Evolutionary conservation across 2,888 invertebrate genomes (phyloP).

Genomic region (Alentia gelatinosa): DNA sequence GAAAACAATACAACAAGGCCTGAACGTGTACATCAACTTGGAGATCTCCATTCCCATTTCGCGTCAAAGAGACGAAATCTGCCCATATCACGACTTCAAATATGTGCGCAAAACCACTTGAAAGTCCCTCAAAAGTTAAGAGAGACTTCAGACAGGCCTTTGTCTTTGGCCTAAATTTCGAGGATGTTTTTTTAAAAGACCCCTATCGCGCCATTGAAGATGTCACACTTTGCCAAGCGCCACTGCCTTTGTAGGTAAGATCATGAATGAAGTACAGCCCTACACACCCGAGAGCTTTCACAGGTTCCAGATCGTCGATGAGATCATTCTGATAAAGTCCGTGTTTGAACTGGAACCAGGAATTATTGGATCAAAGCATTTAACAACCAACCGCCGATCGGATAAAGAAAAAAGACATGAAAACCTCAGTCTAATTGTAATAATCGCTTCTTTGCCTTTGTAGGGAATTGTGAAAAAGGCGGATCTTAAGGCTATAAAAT

Average conservation of each 20-base stretch:
- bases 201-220: constrained; percentile 5
- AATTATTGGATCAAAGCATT: background rate
- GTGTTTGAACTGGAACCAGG: background rate
- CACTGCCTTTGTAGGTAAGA: background rate
- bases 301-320: background rate
- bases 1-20: constrained; percentile 5
- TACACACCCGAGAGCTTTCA: background rate
- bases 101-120: constrained; percentile 38
- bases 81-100: constrained; percentile 8
- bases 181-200: background rate
- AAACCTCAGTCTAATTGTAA: background rate
- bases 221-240: background rate
- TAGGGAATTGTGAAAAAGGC: background rate
- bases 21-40: constrained; percentile 2
- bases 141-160: background rate
- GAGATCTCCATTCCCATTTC: background rate
- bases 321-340: background rate
- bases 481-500: background rate
- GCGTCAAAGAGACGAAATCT: background rate
- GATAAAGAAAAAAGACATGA: background rate
- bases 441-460: background rate
- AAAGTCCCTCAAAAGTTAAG: constrained; percentile 6
- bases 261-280: background rate
- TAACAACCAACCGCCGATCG: background rate
- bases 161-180: background rate